phyloP scores from a whole-genome alignment of 2,113 vertebrate species.

The Cinclus mexicanus region DNA sequence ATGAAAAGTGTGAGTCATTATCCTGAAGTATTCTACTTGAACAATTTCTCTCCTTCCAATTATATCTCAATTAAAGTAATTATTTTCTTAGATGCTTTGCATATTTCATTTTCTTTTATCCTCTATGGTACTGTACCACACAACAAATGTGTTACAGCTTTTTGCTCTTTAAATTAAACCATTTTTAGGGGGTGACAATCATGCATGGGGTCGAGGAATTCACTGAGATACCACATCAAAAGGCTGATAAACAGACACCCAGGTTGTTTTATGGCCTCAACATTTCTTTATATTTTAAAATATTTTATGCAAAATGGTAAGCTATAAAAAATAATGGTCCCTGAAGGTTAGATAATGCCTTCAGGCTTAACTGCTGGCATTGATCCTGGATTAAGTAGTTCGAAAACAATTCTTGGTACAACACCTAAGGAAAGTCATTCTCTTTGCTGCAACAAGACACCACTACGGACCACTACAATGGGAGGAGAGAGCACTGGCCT shows the following conservation, averaged over 20 bases:
- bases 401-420: neutral
- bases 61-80: neutral
- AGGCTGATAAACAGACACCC: neutral
- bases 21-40: neutral
- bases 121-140: neutral
- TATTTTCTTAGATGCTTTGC: neutral
- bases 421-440: neutral
- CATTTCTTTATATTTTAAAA: neutral
- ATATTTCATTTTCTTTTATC: neutral
- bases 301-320: neutral
- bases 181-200: neutral
- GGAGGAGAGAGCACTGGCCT: neutral
- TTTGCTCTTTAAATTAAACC: neutral
- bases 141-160: neutral
- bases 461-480: fast-evolving
- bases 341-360: neutral
- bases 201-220: neutral
- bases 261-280: neutral
- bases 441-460: neutral
- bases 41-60: neutral
- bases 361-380: neutral
- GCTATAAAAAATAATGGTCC: neutral
- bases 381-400: neutral
- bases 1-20: neutral
- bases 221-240: neutral